phyloP scores from a whole-genome alignment of 2,113 vertebrate species.

The Carlito syrichta region DNA sequence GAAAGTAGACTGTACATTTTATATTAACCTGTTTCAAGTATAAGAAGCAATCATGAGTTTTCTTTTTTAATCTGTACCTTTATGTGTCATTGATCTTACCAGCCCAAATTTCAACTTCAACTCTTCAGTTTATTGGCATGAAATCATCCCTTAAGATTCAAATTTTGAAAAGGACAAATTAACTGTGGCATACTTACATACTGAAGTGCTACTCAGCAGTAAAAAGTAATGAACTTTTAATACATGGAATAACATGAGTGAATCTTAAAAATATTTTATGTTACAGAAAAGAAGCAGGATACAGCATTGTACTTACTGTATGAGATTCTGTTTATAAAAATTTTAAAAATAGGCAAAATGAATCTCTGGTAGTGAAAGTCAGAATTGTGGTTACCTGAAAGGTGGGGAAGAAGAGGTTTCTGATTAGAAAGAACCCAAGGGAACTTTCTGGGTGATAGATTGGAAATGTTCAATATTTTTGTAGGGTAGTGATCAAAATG shows the following conservation, averaged over 20 bases:
- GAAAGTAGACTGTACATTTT: not conserved
- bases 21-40: not conserved
- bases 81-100: fast-evolving
- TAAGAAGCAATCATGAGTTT: not conserved
- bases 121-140: not conserved
- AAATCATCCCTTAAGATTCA: not conserved
- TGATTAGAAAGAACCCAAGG: not conserved
- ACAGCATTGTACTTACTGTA: not conserved
- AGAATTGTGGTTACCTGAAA: too few relatives aligned
- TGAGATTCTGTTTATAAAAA: not conserved
- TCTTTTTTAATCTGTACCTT: not conserved
- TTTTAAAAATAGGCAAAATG: not conserved
- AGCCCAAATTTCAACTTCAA: not conserved
- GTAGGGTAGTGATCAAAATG: fast-evolving
- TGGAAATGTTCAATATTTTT: too few relatives aligned
- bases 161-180: not conserved
- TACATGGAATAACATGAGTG: too few relatives aligned
- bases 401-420: not conserved
- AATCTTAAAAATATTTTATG: not conserved
- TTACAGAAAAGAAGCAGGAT: not conserved
- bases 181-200: not conserved
- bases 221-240: not conserved
- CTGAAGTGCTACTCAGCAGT: not conserved
- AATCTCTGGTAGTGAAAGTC: not conserved
- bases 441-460: not conserved